Evolutionary conservation across 1,140 invertebrate genomes (phyloP).

Genomic region (Brachionus angularis): DNA sequence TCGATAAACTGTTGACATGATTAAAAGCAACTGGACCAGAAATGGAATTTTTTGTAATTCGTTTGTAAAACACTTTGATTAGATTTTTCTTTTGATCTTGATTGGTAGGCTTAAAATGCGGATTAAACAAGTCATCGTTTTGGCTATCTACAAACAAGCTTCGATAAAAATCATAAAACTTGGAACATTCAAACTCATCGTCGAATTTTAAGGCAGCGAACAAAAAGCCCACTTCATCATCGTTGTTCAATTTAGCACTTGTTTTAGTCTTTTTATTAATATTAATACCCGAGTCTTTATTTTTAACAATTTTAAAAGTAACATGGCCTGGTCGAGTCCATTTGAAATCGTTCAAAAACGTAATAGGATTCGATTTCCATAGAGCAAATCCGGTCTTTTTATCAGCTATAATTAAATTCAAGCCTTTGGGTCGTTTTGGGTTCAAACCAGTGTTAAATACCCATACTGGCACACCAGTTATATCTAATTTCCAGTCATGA

Average conservation of each 20-base stretch:
- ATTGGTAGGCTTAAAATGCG: slow-evolving; percentile 8
- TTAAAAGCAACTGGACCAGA: slow-evolving; percentile 42
- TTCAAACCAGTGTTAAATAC: slow-evolving; percentile 40
- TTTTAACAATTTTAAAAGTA: slow-evolving; percentile 17
- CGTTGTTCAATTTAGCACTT: too few species aligned
- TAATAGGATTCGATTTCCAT: background rate
- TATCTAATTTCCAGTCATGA: slow-evolving; percentile 13
- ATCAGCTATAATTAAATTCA: slow-evolving; percentile 22
- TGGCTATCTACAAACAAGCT: slow-evolving; percentile 5
- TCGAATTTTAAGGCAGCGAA: slow-evolving; percentile 27
- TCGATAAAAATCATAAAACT: slow-evolving; percentile 38
- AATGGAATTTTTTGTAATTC: slow-evolving; percentile 38
- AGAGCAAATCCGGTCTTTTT: slow-evolving; percentile 35
- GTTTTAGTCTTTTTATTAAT: too few species aligned
- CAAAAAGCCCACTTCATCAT: too few species aligned
- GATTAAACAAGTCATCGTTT: slow-evolving; percentile 37
- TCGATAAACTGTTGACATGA: slow-evolving; percentile 34
- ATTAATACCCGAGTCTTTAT: too few species aligned
- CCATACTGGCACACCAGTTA: slow-evolving; percentile 22
- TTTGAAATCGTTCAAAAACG: slow-evolving; percentile 30
- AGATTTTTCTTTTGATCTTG: background rate
- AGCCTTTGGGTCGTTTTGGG: slow-evolving; percentile 27
- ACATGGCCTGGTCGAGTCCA: slow-evolving; percentile 32
- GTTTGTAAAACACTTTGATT: background rate
- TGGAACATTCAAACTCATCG: slow-evolving; percentile 32